Evolutionary conservation across 1,140 invertebrate species (phyloP), one percentile per base, ranked within the genome.

Genomic region (Diploscapter pachys): DNA sequence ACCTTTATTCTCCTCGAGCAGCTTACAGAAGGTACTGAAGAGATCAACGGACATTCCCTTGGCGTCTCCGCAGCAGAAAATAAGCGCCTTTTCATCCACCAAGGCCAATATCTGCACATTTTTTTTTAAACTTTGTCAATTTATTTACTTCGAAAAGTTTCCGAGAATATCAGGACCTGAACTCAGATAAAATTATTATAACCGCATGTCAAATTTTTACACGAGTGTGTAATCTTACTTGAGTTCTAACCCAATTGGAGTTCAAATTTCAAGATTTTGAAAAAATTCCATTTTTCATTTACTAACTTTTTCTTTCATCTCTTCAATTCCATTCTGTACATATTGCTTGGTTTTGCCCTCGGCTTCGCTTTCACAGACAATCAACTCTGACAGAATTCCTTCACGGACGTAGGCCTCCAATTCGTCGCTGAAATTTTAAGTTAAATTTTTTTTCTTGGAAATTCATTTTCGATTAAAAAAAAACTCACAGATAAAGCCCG

Each of bases 51-150:
- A 86, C 87, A 89, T 88, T 67, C 86, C 84, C 54, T 86, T 87
- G 48, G 87, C 88, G 83, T 89, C 88, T 3, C 88, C 88, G 83
- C 88, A 88, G 2, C 88, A 86, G 82, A 82, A 88, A 50, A 74
- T 74, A 11, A 59, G 68, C 65, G 73, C 5, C 2, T 61, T 6
- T 4, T 61, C 8, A 4, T 51, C 9, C 2, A 57, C 64, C 1
- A 67, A 8, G 6, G 63, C 13, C 13, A 65, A 8, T 9, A 65
- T 31, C 9, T 8, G 31, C 6, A 65, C 82, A 13, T 77, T 55
- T 31, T 31, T 31, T 31, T 31, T 31, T n/a, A n/a, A 31, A 31
- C 31, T 31, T 31, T 31, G 1, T 31, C 31, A 31, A 31, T 31
- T 31, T 31, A 31, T 31, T 31, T 31, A 31, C 1, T 31, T 31